Conservation (phyloP, 2,888 invertebrate species). For the Corbicula japonica region DNA sequence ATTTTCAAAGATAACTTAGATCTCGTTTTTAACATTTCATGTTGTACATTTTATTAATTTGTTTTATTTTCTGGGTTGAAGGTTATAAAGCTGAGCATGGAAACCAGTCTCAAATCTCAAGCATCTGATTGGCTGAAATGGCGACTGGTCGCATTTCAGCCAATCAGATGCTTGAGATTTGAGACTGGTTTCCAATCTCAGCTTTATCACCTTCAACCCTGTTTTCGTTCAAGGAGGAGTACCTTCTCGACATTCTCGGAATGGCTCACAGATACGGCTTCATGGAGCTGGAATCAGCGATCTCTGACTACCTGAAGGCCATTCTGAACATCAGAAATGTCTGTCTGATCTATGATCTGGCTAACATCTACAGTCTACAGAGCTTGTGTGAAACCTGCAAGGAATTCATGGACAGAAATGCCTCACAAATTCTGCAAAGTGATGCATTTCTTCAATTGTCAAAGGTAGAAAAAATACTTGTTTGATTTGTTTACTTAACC, state of each 20-base stretch:
- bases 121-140: too few relatives aligned
- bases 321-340: slow-evolving; percentile 95
- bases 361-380: slow-evolving; percentile 90
- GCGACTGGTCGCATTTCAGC: too few relatives aligned
- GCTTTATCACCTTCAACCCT: too few relatives aligned
- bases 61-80: too few relatives aligned
- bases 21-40: too few relatives aligned
- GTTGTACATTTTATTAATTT: too few relatives aligned
- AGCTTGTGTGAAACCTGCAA: slow-evolving; percentile 92
- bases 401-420: slow-evolving; percentile 96
- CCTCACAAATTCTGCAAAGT: slow-evolving; percentile 93
- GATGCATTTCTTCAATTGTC: slow-evolving; percentile 95
- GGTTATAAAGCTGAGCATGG: too few relatives aligned
- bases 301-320: slow-evolving; percentile 97
- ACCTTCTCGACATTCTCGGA: slow-evolving; percentile 90
- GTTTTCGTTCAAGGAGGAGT: slow-evolving; percentile 80
- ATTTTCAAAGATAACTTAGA: too few relatives aligned
- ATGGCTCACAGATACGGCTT: slow-evolving; percentile 99
- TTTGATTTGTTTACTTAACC: too few relatives aligned
- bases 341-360: slow-evolving; percentile 97
- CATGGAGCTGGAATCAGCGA: slow-evolving; percentile 94
- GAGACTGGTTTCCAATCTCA: too few relatives aligned
- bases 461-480: slow-evolving; percentile 89
- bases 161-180: too few relatives aligned
- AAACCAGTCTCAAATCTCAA: too few relatives aligned